Evolutionary conservation across 2,888 invertebrate genomes (phyloP).

Genomic region (Lasioglossum zephyrum): DNA sequence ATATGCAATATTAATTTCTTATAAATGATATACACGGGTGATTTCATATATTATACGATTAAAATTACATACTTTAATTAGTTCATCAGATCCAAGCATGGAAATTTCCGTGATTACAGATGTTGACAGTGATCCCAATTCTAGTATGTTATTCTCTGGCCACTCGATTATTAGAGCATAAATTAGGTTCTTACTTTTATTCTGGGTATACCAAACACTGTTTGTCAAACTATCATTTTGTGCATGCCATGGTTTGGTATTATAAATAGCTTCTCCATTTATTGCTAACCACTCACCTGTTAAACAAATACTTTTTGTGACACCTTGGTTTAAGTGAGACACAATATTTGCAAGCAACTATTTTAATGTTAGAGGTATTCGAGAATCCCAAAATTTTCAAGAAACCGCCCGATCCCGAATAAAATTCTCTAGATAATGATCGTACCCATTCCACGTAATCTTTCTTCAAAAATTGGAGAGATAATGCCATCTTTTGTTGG

Average conservation of each 20-base stretch:
- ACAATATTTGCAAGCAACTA: constrained; percentile 10
- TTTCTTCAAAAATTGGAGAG: constrained; percentile 93
- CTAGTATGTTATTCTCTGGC: constrained; percentile 87
- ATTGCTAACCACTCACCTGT: constrained; percentile 88
- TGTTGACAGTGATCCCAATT: constrained; percentile 80
- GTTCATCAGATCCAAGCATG: constrained; percentile 85
- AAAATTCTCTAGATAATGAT: not conserved
- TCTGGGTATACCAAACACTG: constrained; percentile 91
- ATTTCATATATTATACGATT: not conserved
- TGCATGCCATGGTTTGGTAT: constrained; percentile 90
- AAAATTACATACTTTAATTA: constrained; percentile 48
- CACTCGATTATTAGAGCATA: constrained; percentile 90
- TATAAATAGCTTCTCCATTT: constrained; percentile 96
- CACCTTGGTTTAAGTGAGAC: not conserved
- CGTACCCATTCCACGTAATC: constrained; percentile 90
- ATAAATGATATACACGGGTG: not conserved
- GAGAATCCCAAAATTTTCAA: not conserved
- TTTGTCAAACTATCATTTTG: constrained; percentile 92
- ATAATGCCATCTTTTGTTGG: constrained; percentile 96
- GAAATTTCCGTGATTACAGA: constrained; percentile 73
- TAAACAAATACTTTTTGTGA: constrained; percentile 22
- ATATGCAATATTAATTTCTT: constrained; percentile 11
- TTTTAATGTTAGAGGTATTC: not conserved
- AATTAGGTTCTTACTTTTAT: constrained; percentile 81
- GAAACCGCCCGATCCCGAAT: not conserved